phyloP scores from a whole-genome alignment of 2,113 vertebrate species.

The Lates calcarifer region DNA sequence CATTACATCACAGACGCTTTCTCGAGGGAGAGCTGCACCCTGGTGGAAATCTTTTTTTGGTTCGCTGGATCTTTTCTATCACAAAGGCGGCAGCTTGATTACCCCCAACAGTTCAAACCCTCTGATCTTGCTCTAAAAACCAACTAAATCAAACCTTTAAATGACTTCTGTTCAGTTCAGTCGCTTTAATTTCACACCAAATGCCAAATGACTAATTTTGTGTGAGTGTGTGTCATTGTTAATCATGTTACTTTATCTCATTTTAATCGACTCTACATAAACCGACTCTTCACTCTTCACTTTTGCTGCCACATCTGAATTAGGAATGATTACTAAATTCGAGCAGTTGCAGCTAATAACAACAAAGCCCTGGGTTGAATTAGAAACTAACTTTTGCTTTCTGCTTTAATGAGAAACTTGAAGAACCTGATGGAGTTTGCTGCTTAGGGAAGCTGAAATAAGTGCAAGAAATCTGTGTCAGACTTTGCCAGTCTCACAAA shows the following conservation, averaged over 20 bases:
- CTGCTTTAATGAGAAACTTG: conserved; percentile 1
- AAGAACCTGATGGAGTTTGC: background rate
- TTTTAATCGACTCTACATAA: conserved; percentile 28
- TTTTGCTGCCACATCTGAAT: background rate
- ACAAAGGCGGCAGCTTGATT: conserved; percentile 27
- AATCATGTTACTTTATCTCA: conserved; percentile 17
- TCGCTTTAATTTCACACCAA: conserved; percentile 36
- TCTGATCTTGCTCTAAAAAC: conserved; percentile 36
- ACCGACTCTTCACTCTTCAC: background rate
- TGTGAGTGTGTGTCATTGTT: background rate
- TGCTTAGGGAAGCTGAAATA: background rate
- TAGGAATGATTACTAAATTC: background rate
- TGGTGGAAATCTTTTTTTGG: conserved; percentile 25
- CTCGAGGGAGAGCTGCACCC: conserved; percentile 8
- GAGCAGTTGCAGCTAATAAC: background rate
- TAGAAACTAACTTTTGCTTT: background rate
- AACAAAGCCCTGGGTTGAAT: background rate
- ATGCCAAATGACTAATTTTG: background rate
- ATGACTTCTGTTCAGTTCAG: background rate
- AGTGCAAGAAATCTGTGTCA: background rate
- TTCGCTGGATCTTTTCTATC: conserved; percentile 15
- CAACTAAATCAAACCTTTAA: conserved; percentile 21
- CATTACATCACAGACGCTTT: background rate
- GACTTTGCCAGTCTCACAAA: background rate
- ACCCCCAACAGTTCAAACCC: background rate